These are phyloP conservation scores for Serilophus lunatus DNA, from an alignment of 2,113 vertebrate genomes.

Conservation along the genomic window DNA sequence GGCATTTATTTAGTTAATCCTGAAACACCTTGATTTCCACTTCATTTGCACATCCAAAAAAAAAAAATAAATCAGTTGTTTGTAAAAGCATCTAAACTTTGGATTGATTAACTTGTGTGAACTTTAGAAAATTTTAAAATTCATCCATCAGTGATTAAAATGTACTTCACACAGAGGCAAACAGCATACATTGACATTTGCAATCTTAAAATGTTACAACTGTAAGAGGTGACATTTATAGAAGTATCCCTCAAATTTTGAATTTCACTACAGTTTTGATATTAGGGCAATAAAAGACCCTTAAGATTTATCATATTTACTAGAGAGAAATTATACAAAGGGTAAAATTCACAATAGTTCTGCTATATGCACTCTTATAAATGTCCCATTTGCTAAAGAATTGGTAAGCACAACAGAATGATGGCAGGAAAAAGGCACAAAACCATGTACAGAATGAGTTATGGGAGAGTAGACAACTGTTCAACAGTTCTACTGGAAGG, in stretches of 20 bases:
- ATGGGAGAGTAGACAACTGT: neutral
- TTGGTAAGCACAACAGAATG: neutral
- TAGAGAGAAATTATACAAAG: neutral
- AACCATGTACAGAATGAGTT: neutral
- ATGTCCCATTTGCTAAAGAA: neutral
- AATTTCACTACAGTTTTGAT: neutral
- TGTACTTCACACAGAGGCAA: conserved; percentile 15
- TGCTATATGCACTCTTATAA: neutral
- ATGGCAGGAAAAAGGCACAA: neutral
- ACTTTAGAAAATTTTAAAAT: conserved; percentile 25
- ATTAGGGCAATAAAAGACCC: neutral
- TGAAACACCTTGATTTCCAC: neutral
- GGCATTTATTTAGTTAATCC: neutral
- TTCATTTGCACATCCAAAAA: neutral
- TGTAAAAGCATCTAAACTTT: neutral
- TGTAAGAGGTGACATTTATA: conserved; percentile 27
- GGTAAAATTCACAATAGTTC: neutral
- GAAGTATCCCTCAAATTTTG: neutral
- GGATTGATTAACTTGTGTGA: neutral
- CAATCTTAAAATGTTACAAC: conserved; percentile 17
- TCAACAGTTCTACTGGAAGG: neutral
- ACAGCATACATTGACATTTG: conserved; percentile 45
- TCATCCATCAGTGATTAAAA: conserved; percentile 14
- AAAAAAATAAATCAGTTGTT: neutral
- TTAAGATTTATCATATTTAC: conserved; percentile 6